phyloP scores from a whole-genome alignment of 2,797 vertebrate species.

The Gallinago stenura region DNA sequence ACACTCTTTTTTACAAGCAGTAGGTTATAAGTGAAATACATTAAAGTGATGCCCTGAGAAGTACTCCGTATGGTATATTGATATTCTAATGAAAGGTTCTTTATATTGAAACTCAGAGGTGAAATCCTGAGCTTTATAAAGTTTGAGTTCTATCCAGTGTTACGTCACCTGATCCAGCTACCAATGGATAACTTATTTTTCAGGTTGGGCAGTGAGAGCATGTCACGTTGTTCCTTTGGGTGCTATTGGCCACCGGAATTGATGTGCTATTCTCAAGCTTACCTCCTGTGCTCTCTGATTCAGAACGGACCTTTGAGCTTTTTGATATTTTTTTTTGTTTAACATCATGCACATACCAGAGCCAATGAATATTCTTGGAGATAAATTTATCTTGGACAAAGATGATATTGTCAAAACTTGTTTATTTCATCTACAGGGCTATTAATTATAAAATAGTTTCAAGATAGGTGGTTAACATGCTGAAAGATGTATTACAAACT shows the following conservation, averaged over 20 bases:
- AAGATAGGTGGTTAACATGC: rapidly evolving
- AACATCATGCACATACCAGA: not conserved
- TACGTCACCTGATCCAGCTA: not conserved
- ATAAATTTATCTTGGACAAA: not conserved
- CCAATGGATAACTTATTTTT: not conserved
- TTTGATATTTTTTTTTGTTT: not conserved
- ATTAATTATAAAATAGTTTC: not conserved
- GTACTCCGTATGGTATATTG: not conserved
- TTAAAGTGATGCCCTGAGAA: not conserved
- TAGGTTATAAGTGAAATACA: not conserved
- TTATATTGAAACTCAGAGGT: not conserved
- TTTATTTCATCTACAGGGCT: not conserved
- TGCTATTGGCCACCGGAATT: not conserved
- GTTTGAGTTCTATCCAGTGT: not conserved
- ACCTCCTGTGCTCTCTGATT: not conserved
- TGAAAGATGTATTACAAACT: not conserved
- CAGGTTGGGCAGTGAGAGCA: not conserved
- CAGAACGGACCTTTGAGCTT: not conserved
- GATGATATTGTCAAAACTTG: not conserved
- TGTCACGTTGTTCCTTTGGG: not conserved
- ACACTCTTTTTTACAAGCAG: not conserved
- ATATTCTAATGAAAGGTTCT: not conserved
- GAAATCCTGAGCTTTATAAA: not conserved
- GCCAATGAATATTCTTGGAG: not conserved
- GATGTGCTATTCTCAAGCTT: not conserved